Evolutionary conservation across 2,888 invertebrate species (phyloP).

Genomic region (Drosophila rubida): DNA sequence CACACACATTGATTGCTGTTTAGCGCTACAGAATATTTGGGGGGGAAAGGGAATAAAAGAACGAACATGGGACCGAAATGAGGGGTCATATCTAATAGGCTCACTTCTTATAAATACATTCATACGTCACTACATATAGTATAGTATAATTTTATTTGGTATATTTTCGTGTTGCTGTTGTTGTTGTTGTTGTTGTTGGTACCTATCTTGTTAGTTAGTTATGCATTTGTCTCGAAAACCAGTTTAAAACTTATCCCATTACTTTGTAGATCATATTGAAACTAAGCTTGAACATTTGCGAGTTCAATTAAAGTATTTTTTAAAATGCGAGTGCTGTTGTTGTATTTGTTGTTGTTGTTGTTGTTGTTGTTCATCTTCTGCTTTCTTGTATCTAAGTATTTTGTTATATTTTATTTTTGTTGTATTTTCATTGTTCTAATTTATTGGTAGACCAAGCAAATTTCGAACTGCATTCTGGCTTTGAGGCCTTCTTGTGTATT

Average conservation of each 20-base stretch:
- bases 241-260: constrained; percentile 37
- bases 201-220: constrained; percentile 32
- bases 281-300: constrained; percentile 41
- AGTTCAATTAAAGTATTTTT: constrained; percentile 37
- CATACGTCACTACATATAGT: constrained; percentile 2
- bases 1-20: constrained; percentile 69
- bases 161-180: constrained; percentile 5
- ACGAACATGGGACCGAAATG: constrained; percentile 5
- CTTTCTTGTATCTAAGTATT: constrained; percentile 14
- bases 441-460: constrained; percentile 19
- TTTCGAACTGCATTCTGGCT: constrained; percentile 19
- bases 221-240: constrained; percentile 30
- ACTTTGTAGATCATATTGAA: constrained; percentile 40
- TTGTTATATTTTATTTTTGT: constrained; percentile 8
- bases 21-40: constrained; percentile 48
- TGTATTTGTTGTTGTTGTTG: constrained; percentile 60
- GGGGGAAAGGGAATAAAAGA: constrained; percentile 12
- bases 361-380: constrained; percentile 29
- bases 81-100: constrained; percentile 19
- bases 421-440: constrained; percentile 9
- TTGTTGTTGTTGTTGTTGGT: constrained; percentile 20
- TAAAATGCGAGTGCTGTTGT: constrained; percentile 77
- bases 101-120: constrained; percentile 23
- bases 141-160: constrained; percentile 11
- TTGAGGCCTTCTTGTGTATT: constrained; percentile 4